Evolutionary conservation across 1,140 invertebrate species (phyloP), one percentile per base, ranked within the genome.

Genomic region (Paralvinella palmiformis): DNA sequence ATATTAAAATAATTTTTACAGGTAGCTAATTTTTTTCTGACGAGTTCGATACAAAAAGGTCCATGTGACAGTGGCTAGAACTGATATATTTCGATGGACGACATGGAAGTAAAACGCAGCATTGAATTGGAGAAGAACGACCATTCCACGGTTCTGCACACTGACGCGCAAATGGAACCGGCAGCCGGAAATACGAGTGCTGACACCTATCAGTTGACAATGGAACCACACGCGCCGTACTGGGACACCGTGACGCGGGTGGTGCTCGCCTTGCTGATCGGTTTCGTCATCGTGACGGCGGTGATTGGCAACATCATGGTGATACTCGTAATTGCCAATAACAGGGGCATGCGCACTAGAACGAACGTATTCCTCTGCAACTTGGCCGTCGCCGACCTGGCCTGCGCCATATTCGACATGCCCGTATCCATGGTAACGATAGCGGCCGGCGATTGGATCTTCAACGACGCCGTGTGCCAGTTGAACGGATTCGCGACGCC

Each of bases 281-380:
- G 5, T 15, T 3, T 60, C 33, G 35, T 60, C 58, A 60, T 60
- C 33, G 20, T 45, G 6, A 24, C 44, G 1, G 33, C 58, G 7
- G 41, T 60, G 20, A 32, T 60, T n/a, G 58, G 58, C 20, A 60
- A 60, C n/a, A 22, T 60, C 33, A 41, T 60, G 58, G 58, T 60
- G 36, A 60, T 60, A 7, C 22, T 27, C 15, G 58, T 60, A n/a
- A 45, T 60, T 4, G 17, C 32, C 3, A 20, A 62, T 0, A 76
- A 82, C 68, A 66, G 73, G 27, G 76, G 77, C 2, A 82, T 83
- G 80, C 69, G 80, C 22, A 81, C 82, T 3, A 64, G 82, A 32
- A 84, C 82, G 2, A 83, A 84, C 63, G 69, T 83, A 44, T 78
- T 84, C 59, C 70, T 84, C 27, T 74, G 76, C 0, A 83, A 82